Base-by-base conservation (phyloP, 35 echinoderm and acorn worm genomes). In the Apostichopus parvimensis region DNA sequence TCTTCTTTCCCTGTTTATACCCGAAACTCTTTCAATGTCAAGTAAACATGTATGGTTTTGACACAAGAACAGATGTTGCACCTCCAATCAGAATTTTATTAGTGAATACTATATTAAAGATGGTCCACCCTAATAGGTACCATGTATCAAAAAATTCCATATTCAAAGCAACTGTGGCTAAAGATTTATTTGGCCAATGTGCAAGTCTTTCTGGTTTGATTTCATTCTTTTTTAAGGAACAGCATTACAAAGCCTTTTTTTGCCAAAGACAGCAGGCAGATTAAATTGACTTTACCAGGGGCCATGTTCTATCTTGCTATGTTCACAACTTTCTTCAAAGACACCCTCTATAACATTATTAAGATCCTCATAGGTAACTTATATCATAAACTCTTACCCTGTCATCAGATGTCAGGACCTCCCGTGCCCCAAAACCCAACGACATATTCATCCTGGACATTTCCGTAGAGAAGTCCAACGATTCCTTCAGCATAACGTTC, bases 401-500 rank as follows among this genome's bases (percentile, higher is more conserved):
- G 34, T 45, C 34, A 4, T 45, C 79, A 98, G 96, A 98, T 88
- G 79, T 87, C 7, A 68, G 85, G 14, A 66, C 54, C 26, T 58
- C 78, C 11, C 85, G 56, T 56, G 90, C 92, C 22, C 94, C 92
- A 10, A 92, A 55, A 77, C 96, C 96, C 21, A 95, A 98, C 90
- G 96, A 80, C 70, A 92, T 92, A 22, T 93, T 92, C 72, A 92
- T 98, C 7, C n/a, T 83, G 15, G 94, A 93, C 65, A 93, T 92
- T 5, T 56, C 64, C 13, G 96, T 98, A 22, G 90, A 92, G 73
- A 92, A 93, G 53, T 52, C 20, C 12, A 56, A 87, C 56, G 57
- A 24, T 53, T 87, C 90, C 6, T 98, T 92, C 60, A 66, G 24
- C n/a, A 84, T 95, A 15, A 79, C 83, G 5, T 86, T 95, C 9